A percentile compares a stretch with the other conserved stretches of the same genome.
Conservation (phyloP, 2,113 vertebrate species). For the Otocyon megalotis region DNA sequence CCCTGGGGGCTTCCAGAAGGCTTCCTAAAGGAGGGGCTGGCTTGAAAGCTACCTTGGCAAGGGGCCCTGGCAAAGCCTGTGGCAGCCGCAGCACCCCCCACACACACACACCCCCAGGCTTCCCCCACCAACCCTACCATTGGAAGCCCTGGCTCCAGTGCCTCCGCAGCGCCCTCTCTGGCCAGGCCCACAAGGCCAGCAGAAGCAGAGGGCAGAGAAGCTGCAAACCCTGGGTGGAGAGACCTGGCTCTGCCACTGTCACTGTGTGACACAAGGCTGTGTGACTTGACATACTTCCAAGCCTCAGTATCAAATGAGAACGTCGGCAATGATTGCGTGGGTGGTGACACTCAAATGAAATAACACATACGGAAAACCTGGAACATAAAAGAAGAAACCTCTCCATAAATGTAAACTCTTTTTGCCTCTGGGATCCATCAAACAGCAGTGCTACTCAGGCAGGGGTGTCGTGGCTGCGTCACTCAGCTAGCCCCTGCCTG, state of each 20-base stretch:
- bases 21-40: neutral
- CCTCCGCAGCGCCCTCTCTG: neutral
- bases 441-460: neutral
- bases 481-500: neutral
- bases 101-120: too few relatives aligned
- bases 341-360: neutral
- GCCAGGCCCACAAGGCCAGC: neutral
- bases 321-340: neutral
- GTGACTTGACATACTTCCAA: neutral
- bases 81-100: neutral
- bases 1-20: fast-evolving
- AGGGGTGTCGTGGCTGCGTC: fast-evolving
- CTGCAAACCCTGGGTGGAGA: neutral
- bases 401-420: neutral
- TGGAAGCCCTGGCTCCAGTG: neutral
- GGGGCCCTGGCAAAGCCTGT: neutral
- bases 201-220: neutral
- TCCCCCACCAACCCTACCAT: too few relatives aligned
- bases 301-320: neutral
- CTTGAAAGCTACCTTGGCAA: neutral
- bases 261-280: too few relatives aligned
- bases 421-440: neutral
- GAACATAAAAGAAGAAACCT: neutral
- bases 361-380: neutral
- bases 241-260: neutral